phyloP scores from a whole-genome alignment of 64 coral and sea anemone genomes.

The Stichodactyla mertensii region DNA sequence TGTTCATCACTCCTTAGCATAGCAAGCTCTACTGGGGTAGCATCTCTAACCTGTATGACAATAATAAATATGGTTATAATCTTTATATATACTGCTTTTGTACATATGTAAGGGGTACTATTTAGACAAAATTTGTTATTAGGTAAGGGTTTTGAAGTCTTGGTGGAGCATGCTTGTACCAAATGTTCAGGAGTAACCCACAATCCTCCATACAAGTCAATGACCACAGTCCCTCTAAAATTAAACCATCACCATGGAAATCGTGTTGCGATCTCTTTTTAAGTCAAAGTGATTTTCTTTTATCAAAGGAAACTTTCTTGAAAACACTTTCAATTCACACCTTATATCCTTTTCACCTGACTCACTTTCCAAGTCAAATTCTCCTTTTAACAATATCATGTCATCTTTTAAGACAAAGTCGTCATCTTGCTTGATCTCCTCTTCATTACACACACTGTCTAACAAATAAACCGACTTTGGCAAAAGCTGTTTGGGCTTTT shows the following conservation, averaged over 20 bases:
- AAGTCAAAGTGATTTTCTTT: constrained; percentile 65
- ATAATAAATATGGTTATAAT: background rate
- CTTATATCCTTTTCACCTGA: constrained; percentile 53
- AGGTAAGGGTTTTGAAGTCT: no score
- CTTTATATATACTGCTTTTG: no score
- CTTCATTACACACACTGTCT: constrained; percentile 34
- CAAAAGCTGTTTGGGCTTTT: no score
- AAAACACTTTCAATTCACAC: constrained; percentile 49
- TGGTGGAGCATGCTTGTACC: no score
- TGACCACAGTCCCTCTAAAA: no score
- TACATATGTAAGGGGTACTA: no score
- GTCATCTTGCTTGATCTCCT: constrained; percentile 30
- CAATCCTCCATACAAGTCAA: no score
- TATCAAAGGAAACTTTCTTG: constrained; percentile 52
- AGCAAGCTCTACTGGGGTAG: constrained; percentile 11
- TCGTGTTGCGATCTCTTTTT: constrained; percentile 58
- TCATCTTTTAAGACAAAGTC: constrained; percentile 55
- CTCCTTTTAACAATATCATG: constrained; percentile 62
- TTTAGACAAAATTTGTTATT: no score
- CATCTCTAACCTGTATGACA: constrained; percentile 43
- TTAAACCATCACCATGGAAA: background rate
- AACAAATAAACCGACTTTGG: constrained; percentile 51
- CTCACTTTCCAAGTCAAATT: constrained; percentile 47
- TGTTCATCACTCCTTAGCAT: constrained; percentile 35
- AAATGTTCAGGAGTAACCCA: no score